Percentiles rank a stretch among this genome's conserved stretches.
phyloP scores from a whole-genome alignment of 2,888 invertebrate species.

The Pseudolycoriella hygida region DNA sequence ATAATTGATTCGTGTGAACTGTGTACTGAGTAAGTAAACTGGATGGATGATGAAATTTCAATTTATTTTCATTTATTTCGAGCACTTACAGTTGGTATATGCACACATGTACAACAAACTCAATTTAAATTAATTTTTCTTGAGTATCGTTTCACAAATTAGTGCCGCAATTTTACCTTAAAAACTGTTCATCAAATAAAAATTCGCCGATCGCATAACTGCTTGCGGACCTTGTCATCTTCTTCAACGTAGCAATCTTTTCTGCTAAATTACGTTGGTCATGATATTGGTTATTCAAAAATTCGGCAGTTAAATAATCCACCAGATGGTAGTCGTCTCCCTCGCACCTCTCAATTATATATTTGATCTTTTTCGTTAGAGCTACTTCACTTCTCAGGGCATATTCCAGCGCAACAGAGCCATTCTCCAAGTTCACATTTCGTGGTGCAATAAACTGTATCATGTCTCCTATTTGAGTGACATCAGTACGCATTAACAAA shows the following conservation, averaged over 20 bases:
- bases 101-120: too few relatives aligned
- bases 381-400: slow-evolving; percentile 59
- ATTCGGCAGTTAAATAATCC: slow-evolving; percentile 55
- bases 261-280: slow-evolving; percentile 73
- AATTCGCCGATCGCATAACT: slow-evolving; percentile 63
- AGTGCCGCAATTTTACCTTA: too few relatives aligned
- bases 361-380: slow-evolving; percentile 59
- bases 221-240: slow-evolving; percentile 37
- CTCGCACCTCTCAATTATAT: slow-evolving; percentile 56
- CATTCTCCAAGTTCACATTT: slow-evolving; percentile 34
- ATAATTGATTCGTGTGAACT: too few relatives aligned
- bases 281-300: slow-evolving; percentile 71
- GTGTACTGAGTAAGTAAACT: too few relatives aligned
- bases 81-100: too few relatives aligned
- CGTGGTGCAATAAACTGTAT: background rate
- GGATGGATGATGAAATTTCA: too few relatives aligned
- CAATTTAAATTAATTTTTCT: too few relatives aligned
- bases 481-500: slow-evolving; percentile 49
- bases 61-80: too few relatives aligned
- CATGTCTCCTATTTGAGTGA: too few relatives aligned
- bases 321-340: slow-evolving; percentile 52
- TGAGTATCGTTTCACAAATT: too few relatives aligned
- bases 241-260: slow-evolving; percentile 58
- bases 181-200: slow-evolving; percentile 50
- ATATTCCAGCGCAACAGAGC: slow-evolving; percentile 49